These are phyloP conservation scores for Rostratula benghalensis DNA, from an alignment of 2,113 vertebrate species.

Conservation along the genomic window DNA sequence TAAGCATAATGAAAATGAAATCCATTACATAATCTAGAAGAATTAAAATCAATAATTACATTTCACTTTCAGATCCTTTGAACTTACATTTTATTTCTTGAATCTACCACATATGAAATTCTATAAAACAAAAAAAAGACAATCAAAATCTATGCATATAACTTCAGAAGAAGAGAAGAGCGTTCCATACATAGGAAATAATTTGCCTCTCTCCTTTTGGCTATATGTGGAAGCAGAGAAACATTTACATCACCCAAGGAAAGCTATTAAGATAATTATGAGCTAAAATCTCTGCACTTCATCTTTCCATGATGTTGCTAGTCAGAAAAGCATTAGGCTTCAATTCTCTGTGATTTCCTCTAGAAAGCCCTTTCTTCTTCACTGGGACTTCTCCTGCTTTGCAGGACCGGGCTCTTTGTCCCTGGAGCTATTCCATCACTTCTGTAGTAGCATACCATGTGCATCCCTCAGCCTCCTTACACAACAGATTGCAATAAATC, in stretches of 20 bases:
- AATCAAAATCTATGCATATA: fast-evolving
- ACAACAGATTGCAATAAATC: conserved; percentile 24
- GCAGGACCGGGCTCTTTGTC: neutral
- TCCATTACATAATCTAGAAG: neutral
- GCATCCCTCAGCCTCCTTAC: neutral
- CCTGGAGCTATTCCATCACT: neutral
- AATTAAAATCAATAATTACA: neutral
- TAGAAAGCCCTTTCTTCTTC: neutral
- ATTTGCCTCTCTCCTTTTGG: neutral
- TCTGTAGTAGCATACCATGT: neutral
- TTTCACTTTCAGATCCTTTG: neutral
- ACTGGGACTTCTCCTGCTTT: neutral
- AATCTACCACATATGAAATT: neutral
- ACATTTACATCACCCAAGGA: neutral
- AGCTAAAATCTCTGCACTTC: neutral
- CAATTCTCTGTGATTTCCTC: neutral
- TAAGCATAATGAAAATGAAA: neutral
- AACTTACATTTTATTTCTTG: neutral
- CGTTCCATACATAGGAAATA: neutral
- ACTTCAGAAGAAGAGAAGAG: neutral
- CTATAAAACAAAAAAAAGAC: neutral
- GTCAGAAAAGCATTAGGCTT: neutral
- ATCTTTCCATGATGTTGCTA: neutral
- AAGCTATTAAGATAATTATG: neutral
- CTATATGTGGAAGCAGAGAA: neutral